Base-by-base conservation (phyloP, 2,888 invertebrate species). In the Schrankia costaestrigalis region DNA sequence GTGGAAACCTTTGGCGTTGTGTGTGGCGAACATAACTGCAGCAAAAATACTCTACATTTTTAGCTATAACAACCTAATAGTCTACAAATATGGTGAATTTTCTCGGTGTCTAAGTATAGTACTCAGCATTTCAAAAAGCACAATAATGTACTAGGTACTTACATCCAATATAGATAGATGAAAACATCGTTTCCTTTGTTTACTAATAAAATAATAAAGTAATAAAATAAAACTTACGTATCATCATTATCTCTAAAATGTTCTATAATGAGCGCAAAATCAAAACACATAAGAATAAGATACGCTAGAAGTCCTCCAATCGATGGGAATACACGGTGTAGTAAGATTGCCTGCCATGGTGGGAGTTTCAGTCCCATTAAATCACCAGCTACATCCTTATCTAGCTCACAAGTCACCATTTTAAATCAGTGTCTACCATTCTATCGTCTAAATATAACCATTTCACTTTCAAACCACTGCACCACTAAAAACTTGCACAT, bases 281-380 rank as follows among this genome's bases (percentile, higher is more conserved):
- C 95, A 23, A 90, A 90, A 10, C 92, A 90, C 21, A 93, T 91
- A 31, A 94, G 87, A 2, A 91, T 78, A 18, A 93, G 80, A 55
- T 93, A 95, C 14, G 94, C 71, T 1, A 91, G 44, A 24, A 92
- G 89, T 7, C 91, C 91, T 0, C 84, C 86, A 39, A 82, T 84
- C 21, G 86, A 76, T 21, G 87, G 86, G 38, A 86, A 49, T 40
- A 83, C 85, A 24, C 85, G 57, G 33, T 87, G 85, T 13, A 85
- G 36, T 11, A 86, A 46, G 29, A 88, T 48, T 1, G 86, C 77
- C 40, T 86, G 80, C 87, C 87, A 87, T 34, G 77, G 63, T 17
- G 82, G 80, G 24, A 87, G 47, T 55, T 76, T 79, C 73, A 71
- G 72, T 21, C 87, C 86, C 35, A 87, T 37, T 10, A 86, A 44